Evolutionary conservation across 2,797 vertebrate species (phyloP), one percentile per base, ranked within the genome.

Genomic region (Ispidina lecontei): DNA sequence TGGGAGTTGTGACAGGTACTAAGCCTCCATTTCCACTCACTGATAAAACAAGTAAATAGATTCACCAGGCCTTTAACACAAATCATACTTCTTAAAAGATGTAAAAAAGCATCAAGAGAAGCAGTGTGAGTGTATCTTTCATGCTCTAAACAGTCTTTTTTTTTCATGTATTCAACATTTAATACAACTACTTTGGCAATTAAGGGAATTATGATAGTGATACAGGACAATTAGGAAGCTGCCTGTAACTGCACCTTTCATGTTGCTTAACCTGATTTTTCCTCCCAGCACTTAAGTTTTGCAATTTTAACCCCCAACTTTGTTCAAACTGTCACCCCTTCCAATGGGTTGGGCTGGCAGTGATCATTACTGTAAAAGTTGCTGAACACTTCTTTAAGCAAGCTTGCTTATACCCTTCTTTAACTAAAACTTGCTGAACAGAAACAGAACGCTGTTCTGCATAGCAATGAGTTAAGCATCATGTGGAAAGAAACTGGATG

Each of bases 61-160:
- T 31, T 9, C 25, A 84, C 12, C 0, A 3, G 73, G 29, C 11
- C 21, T 72, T 92, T 85, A 25, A 71, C 90, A 79, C 3, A 65
- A 65, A 64, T 5, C 1, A 4, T 14, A 21, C 3, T 5, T 41
- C 74, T 80, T 49, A 37, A 43, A 68, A 81, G n/a, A 14, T 7
- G 8, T 52, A 44, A 67, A 41, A 60, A 89, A 79, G 6, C 0
- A 0, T 31, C 0, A 0, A 72, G 25, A 56, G 46, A 43, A 90
- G 12, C 0, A 4, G 23, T 35, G 13, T 25, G 14, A 76, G 7
- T 10, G 8, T n/a, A n/a, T 71, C 12, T 14, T 54, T 82, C 74
- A 23, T 7, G 10, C 4, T 71, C 37, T 67, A 64, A 73, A 3
- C 16, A 60, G 41, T 6, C 28, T 33, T 37, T 37, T 46, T 62